Conservation (phyloP, 2,888 invertebrate species). For the Dryobotodes eremita region DNA sequence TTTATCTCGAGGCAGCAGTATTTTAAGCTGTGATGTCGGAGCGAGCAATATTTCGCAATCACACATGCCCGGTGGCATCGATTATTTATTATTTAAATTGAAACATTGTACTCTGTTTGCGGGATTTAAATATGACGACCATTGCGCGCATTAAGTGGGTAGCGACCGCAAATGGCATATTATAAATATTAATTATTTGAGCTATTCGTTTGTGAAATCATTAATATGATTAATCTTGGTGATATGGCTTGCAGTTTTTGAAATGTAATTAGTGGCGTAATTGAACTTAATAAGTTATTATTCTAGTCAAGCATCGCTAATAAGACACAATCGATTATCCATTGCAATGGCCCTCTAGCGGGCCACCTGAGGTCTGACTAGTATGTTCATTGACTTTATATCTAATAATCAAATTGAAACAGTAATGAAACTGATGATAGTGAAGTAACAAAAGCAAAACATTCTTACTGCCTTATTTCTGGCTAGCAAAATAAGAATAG, state of each 20-base stretch:
- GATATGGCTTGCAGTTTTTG: conserved; percentile 7
- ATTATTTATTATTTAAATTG: conserved; percentile 71
- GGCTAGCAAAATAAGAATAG: neutral
- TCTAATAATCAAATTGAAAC: neutral
- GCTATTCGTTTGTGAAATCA: conserved; percentile 46
- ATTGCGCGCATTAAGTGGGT: conserved; percentile 50
- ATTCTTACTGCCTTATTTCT: neutral
- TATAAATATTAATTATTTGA: conserved; percentile 47
- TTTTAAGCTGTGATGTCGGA: conserved; percentile 55
- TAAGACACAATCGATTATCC: too few species aligned
- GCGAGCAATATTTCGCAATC: conserved; percentile 70
- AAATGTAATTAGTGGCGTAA: conserved; percentile 34
- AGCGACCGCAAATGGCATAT: conserved; percentile 43
- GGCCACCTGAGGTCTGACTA: too few species aligned
- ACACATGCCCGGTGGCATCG: conserved; percentile 60
- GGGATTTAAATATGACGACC: conserved; percentile 58
- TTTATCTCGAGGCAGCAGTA: conserved; percentile 54
- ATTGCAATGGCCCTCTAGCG: too few species aligned
- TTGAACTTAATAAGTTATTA: conserved; percentile 22
- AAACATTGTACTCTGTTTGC: conserved; percentile 61
- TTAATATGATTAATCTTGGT: conserved; percentile 35
- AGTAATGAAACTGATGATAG: neutral
- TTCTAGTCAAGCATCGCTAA: too few species aligned
- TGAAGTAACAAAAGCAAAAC: neutral
- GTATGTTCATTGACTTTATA: neutral